Evolutionary conservation across 2,888 invertebrate species (phyloP).

Genomic region (Portevinia maculata): DNA sequence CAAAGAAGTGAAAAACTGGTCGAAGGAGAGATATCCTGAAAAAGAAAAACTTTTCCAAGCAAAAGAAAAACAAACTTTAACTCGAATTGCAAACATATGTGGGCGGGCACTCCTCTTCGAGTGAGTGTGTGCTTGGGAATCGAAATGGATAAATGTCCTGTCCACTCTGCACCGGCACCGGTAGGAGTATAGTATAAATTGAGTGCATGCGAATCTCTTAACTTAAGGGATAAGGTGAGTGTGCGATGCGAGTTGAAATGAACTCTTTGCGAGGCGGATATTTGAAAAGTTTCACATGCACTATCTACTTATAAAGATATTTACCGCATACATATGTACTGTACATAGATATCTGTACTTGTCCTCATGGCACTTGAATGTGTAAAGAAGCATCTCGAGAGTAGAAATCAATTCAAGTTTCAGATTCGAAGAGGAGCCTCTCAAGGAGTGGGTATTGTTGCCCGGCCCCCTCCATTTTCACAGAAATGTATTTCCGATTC

Average conservation of each 20-base stretch:
- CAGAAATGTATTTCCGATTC: slow-evolving; percentile 29
- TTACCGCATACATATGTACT: not conserved
- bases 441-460: not conserved
- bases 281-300: slow-evolving; percentile 72
- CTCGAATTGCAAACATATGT: slow-evolving; percentile 73
- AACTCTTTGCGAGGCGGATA: slow-evolving; percentile 62
- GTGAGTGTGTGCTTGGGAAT: slow-evolving; percentile 29
- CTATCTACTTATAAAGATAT: slow-evolving; percentile 35
- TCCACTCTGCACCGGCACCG: slow-evolving; percentile 20
- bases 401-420: slow-evolving; percentile 65
- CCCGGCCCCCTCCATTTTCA: not conserved
- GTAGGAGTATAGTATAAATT: slow-evolving; percentile 2
- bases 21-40: slow-evolving; percentile 43
- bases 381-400: slow-evolving; percentile 3
- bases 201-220: slow-evolving; percentile 57
- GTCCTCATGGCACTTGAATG: not conserved
- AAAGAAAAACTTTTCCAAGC: slow-evolving; percentile 50
- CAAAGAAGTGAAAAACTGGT: slow-evolving; percentile 41
- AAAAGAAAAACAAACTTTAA: slow-evolving; percentile 68
- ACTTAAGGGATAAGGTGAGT: slow-evolving; percentile 51
- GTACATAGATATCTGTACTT: slow-evolving; percentile 2
- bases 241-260: slow-evolving; percentile 44
- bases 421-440: slow-evolving; percentile 42
- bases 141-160: slow-evolving; percentile 40
- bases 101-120: slow-evolving; percentile 31